Evolutionary conservation across 1,140 invertebrate genomes (phyloP).

Genomic region (Drosophila mojavensis): DNA sequence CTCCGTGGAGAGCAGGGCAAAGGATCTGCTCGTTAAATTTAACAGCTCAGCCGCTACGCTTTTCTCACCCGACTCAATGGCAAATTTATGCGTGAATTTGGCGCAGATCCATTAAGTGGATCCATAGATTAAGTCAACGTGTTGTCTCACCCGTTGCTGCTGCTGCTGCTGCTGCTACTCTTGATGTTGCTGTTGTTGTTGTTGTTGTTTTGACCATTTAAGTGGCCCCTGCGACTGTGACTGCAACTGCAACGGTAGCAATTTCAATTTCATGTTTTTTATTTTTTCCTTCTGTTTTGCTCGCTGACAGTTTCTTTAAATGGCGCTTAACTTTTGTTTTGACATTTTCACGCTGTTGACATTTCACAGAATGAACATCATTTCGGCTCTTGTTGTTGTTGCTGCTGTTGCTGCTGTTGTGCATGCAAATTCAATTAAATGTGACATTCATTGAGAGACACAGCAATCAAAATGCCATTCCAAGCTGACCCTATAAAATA

Average conservation of each 20-base stretch:
- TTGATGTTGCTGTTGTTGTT: slow-evolving; percentile 25
- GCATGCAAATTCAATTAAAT: slow-evolving; percentile 77
- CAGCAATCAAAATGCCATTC: slow-evolving; percentile 20
- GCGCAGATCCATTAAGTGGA: slow-evolving; percentile 83
- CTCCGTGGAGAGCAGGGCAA: not conserved
- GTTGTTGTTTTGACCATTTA: slow-evolving; percentile 24
- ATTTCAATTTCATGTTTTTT: slow-evolving; percentile 50
- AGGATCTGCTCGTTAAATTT: slow-evolving; percentile 68
- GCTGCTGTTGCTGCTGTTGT: slow-evolving; percentile 18
- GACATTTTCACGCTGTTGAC: slow-evolving; percentile 59
- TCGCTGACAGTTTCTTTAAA: slow-evolving; percentile 78
- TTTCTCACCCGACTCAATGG: slow-evolving; percentile 53
- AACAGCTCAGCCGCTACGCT: slow-evolving; percentile 66
- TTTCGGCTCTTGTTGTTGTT: slow-evolving; percentile 15
- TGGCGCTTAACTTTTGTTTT: slow-evolving; percentile 78
- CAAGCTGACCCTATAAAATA: not conserved
- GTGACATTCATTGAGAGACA: slow-evolving; percentile 59
- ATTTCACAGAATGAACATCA: slow-evolving; percentile 42
- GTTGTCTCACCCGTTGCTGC: slow-evolving; percentile 10
- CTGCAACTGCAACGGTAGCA: slow-evolving; percentile 52
- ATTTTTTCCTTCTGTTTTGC: no score
- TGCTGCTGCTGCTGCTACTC: slow-evolving; percentile 22
- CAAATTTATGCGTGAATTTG: slow-evolving; percentile 83
- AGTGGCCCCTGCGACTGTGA: slow-evolving; percentile 38
- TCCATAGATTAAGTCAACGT: slow-evolving; percentile 69